Percentiles rank a stretch among this genome's conserved stretches.
Conservation (phyloP, 2,888 invertebrate species). For the Acanthosepion pharaonis region DNA sequence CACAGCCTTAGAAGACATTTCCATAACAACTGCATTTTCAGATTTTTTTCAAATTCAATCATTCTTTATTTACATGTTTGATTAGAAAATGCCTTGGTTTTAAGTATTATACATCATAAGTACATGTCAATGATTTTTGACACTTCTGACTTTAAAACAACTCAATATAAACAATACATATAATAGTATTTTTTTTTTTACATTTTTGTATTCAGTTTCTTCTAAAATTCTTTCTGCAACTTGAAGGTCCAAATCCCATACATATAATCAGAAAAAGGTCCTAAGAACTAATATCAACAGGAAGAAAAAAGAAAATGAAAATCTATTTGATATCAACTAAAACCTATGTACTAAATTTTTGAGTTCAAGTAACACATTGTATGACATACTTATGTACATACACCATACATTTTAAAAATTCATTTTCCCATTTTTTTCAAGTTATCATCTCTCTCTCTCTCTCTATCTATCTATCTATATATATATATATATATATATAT, state of each 20-base stretch:
- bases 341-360: not conserved
- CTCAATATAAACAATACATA: not conserved
- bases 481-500: not conserved
- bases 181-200: not conserved
- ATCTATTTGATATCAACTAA: not conserved
- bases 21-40: not conserved
- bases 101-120: not conserved
- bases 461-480: not conserved
- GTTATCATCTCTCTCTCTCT: not conserved
- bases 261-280: not conserved
- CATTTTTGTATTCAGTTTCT: not conserved
- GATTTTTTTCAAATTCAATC: not conserved
- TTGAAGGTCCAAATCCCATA: slow-evolving; percentile 20
- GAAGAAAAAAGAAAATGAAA: not conserved
- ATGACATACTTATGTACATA: not conserved
- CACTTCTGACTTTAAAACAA: not conserved
- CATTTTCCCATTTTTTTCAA: not conserved
- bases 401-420: not conserved
- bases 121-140: not conserved
- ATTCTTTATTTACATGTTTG: not conserved
- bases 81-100: not conserved
- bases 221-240: not conserved
- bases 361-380: not conserved
- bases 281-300: not conserved
- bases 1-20: not conserved